Evolutionary conservation across 2,113 vertebrate species (phyloP).

Genomic region (Spilogale gracilis): DNA sequence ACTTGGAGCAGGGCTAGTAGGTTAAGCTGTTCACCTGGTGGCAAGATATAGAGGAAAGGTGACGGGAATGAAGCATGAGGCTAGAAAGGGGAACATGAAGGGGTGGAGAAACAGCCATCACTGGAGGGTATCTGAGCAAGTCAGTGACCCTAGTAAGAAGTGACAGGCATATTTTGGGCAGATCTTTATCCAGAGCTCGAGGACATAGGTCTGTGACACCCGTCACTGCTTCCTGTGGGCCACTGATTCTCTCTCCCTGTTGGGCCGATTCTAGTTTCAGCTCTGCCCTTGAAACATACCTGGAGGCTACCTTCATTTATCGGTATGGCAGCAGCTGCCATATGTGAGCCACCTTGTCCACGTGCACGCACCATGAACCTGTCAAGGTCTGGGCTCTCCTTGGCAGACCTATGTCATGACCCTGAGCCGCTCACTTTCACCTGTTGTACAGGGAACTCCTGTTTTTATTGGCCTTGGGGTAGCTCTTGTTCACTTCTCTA

Average conservation of each 20-base stretch:
- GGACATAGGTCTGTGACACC: accelerated
- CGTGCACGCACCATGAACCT: neutral
- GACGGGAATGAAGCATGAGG: neutral
- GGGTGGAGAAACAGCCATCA: neutral
- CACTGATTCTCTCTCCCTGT: neutral
- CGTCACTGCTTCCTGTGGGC: neutral
- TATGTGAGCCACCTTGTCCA: neutral
- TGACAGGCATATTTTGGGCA: accelerated
- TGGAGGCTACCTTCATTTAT: neutral
- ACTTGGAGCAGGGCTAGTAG: accelerated
- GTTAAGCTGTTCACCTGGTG: neutral
- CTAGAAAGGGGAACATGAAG: neutral
- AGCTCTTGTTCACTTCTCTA: neutral
- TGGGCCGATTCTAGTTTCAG: neutral
- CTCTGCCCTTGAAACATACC: neutral
- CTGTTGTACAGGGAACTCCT: neutral
- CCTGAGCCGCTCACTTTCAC: neutral
- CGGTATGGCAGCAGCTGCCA: too few relatives aligned
- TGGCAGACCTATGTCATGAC: neutral
- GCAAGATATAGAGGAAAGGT: neutral
- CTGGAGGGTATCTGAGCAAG: neutral
- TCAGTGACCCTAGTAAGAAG: neutral
- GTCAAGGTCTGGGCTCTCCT: neutral
- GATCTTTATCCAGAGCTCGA: accelerated
- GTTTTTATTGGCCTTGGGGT: neutral